Evolutionary conservation across 2,797 vertebrate species (phyloP).

Genomic region (Phoxinus dragarum): DNA sequence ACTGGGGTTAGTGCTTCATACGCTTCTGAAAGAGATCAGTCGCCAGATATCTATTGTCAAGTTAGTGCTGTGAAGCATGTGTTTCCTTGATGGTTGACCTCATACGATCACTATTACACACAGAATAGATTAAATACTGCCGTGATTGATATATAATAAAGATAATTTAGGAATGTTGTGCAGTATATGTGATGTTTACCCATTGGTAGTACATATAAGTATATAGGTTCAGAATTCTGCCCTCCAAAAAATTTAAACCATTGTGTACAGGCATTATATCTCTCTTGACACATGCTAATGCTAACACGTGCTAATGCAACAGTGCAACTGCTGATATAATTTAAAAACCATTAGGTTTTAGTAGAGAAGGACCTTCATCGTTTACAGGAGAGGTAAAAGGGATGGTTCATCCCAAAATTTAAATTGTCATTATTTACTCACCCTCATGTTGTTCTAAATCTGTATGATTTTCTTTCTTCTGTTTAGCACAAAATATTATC

Average conservation of each 20-base stretch:
- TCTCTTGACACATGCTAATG: constrained; percentile 16
- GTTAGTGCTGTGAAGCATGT: not conserved
- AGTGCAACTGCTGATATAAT: constrained; percentile 21
- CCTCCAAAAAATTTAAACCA: not conserved
- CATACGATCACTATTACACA: not conserved
- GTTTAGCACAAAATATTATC: not conserved
- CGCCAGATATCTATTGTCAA: not conserved
- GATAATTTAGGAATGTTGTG: not conserved
- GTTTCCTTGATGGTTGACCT: not conserved
- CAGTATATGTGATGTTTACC: not conserved
- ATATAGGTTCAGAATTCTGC: not conserved
- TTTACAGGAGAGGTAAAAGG: not conserved
- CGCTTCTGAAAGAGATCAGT: not conserved
- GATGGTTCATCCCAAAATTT: not conserved
- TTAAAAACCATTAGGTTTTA: constrained; percentile 25
- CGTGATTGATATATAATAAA: not conserved
- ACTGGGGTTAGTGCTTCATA: not conserved
- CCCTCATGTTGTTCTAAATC: not conserved
- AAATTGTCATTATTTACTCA: not conserved
- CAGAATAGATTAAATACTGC: not conserved
- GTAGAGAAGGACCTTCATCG: not conserved
- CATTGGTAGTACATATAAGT: constrained; percentile 7
- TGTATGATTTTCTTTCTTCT: not conserved
- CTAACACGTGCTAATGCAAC: constrained; percentile 8
- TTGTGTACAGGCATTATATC: not conserved